phyloP scores from a whole-genome alignment of 2,797 vertebrate species.

The Botia kubotai region DNA sequence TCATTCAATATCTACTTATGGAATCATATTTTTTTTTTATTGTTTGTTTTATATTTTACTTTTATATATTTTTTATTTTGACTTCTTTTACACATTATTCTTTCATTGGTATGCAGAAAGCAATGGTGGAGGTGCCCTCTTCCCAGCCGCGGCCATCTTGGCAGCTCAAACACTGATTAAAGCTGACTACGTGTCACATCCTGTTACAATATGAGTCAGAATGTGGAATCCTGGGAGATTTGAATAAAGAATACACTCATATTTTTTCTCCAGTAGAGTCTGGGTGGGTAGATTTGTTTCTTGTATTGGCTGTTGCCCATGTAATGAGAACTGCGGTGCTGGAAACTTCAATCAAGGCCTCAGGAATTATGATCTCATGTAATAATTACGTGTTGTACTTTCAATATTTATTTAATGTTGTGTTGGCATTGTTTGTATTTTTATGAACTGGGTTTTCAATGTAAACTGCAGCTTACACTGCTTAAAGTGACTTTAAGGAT shows the following conservation, averaged over 20 bases:
- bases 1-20: neutral
- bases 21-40: neutral
- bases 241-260: slow-evolving; percentile 64
- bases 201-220: slow-evolving; percentile 83
- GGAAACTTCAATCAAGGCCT: slow-evolving; percentile 45
- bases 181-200: slow-evolving; percentile 89
- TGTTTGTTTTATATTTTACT: neutral
- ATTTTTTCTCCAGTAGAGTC: slow-evolving; percentile 9
- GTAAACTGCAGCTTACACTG: no score
- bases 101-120: slow-evolving; percentile 60
- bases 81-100: neutral
- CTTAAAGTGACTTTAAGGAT: no score
- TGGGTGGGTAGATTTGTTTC: slow-evolving; percentile 31
- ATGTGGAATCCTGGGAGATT: slow-evolving; percentile 79
- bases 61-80: neutral
- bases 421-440: no score
- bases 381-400: slow-evolving; percentile 31
- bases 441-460: no score
- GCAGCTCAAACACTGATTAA: slow-evolving; percentile 84
- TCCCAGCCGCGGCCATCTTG: slow-evolving; percentile 63
- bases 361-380: slow-evolving; percentile 29
- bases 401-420: neutral
- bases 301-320: slow-evolving; percentile 40
- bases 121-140: slow-evolving; percentile 60
- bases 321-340: slow-evolving; percentile 52